Percentiles rank a stretch among this genome's conserved stretches.
These are phyloP conservation scores for Crossocerus cetratus DNA, from an alignment of 2,888 invertebrate species.

Conservation along the genomic window DNA sequence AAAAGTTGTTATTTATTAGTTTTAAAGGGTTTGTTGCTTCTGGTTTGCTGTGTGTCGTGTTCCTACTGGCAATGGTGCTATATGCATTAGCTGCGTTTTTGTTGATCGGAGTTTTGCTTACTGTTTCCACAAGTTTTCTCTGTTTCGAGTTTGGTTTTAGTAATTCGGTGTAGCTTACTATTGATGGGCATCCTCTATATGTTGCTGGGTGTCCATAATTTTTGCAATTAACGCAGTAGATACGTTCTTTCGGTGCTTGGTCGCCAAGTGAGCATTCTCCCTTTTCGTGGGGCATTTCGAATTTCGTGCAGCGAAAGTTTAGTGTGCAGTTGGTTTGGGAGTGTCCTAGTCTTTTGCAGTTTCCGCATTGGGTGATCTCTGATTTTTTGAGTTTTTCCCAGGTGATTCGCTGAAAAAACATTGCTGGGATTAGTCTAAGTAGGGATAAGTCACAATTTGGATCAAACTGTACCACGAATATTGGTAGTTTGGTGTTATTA, in stretches of 20 bases:
- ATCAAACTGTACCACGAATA: background rate
- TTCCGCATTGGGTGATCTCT: background rate
- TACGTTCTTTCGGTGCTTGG: background rate
- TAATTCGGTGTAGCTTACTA: background rate
- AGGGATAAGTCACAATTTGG: background rate
- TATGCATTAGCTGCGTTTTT: no score
- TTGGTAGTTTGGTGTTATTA: background rate
- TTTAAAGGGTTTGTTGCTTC: no score
- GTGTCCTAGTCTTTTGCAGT: slow-evolving; percentile 5
- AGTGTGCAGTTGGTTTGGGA: background rate
- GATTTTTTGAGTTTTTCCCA: slow-evolving; percentile 2
- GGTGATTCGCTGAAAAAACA: background rate
- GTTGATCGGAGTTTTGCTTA: no score
- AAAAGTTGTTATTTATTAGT: no score
- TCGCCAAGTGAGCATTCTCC: background rate
- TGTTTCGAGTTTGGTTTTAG: background rate
- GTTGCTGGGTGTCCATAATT: background rate
- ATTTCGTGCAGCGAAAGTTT: background rate
- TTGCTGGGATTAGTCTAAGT: background rate
- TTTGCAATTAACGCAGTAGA: slow-evolving; percentile 9
- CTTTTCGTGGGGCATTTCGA: background rate
- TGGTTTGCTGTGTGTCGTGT: no score
- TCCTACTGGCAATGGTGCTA: no score
- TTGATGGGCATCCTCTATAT: background rate
- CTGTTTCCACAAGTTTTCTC: no score